phyloP scores from a whole-genome alignment of 2,888 invertebrate species.

The Epinotia brunnichana region DNA sequence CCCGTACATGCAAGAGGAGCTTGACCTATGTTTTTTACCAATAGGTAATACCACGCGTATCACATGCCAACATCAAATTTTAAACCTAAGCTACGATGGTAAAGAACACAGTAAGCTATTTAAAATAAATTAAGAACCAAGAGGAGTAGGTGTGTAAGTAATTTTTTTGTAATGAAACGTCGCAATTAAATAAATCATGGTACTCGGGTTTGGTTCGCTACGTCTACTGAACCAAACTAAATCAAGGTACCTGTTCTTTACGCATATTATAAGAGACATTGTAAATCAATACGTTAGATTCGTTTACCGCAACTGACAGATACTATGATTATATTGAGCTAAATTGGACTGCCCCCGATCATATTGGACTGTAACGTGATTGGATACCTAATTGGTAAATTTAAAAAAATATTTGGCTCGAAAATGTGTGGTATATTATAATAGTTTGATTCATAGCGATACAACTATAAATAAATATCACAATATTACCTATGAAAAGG shows the following conservation, averaged over 20 bases:
- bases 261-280: slow-evolving; percentile 21
- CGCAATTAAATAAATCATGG: neutral
- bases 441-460: slow-evolving; percentile 19
- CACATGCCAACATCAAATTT: neutral
- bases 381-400: slow-evolving; percentile 35
- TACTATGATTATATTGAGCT: slow-evolving; percentile 39
- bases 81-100: neutral
- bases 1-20: too few relatives aligned
- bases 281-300: slow-evolving; percentile 42
- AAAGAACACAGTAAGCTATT: too few relatives aligned
- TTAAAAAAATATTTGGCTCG: slow-evolving; percentile 32
- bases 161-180: neutral
- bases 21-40: too few relatives aligned
- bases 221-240: slow-evolving; percentile 22
- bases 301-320: slow-evolving; percentile 39
- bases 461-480: neutral
- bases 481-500: neutral
- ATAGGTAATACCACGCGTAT: too few relatives aligned
- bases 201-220: neutral
- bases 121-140: too few relatives aligned
- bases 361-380: slow-evolving; percentile 30
- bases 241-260: neutral
- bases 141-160: too few relatives aligned
- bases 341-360: slow-evolving; percentile 35
- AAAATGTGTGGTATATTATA: slow-evolving; percentile 4